Conservation (phyloP, 2,888 invertebrate species). For the Conchocele bisecta region DNA sequence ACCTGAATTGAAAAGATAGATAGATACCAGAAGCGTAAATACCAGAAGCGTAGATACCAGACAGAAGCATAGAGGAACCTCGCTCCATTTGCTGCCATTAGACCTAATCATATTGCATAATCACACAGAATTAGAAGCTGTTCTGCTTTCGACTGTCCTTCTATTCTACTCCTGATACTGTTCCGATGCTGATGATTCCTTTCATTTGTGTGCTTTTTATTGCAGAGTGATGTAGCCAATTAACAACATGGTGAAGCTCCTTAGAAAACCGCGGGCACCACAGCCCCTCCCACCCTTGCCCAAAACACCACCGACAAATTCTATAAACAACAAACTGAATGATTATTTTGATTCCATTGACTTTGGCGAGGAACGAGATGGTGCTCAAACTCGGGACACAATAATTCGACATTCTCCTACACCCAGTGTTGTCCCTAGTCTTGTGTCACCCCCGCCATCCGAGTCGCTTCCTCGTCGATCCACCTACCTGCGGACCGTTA, state of each 20-base stretch:
- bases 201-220: too few species aligned
- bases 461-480: constrained; percentile 63
- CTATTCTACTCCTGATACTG: too few species aligned
- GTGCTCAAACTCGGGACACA: constrained; percentile 31
- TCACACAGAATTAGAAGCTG: too few species aligned
- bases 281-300: constrained; percentile 62
- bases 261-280: constrained; percentile 72
- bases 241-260: constrained; percentile 40
- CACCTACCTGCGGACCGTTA: constrained; percentile 45
- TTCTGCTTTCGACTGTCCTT: too few species aligned
- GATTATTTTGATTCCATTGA: constrained; percentile 69
- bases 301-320: constrained; percentile 42
- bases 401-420: constrained; percentile 53
- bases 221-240: too few species aligned
- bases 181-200: too few species aligned
- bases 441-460: constrained; percentile 69
- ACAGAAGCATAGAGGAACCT: too few species aligned
- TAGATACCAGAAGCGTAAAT: too few species aligned
- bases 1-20: too few species aligned
- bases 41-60: too few species aligned
- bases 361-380: constrained; percentile 59
- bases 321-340: constrained; percentile 44
- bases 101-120: too few species aligned
- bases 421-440: constrained; percentile 71
- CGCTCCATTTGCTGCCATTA: constrained; percentile 1